Evolutionary conservation across 2,797 vertebrate species (phyloP), one percentile per base, ranked within the genome.

Genomic region (Notoglanidium macrostoma): DNA sequence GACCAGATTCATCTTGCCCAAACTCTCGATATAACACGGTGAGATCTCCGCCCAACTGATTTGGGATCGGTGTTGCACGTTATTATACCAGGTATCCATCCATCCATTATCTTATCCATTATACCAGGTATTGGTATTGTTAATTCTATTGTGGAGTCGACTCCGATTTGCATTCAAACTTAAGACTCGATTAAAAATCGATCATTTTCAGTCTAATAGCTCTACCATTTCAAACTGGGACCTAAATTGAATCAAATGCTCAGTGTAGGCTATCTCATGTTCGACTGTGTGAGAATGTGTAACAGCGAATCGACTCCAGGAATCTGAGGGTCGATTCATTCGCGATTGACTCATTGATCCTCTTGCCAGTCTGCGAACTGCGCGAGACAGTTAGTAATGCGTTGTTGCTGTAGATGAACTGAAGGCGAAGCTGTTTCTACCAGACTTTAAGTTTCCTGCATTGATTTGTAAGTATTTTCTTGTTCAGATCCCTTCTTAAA

Each of bases 191-290:
- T 23, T 40, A 59, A 14, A 11, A 40, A 23, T 59, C 0, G 1
- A 9, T 40, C 19, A 40, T 17, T 74, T 19, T 0, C 49, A 54
- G 3, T 5, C 0, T 40, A 35, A 55, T 11, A 55, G 0, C 8
- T n/a, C n/a, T n/a, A n/a, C n/a, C n/a, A n/a, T n/a, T n/a, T n/a
- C n/a, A 46, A 46, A 46, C 46, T 7, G 3, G 46, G 46, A 46
- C n/a, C n/a, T n/a, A n/a, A n/a, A n/a, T n/a, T n/a, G n/a, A n/a
- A n/a, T n/a, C n/a, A n/a, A n/a, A n/a, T n/a, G n/a, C n/a, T n/a
- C n/a, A n/a, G n/a, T n/a, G n/a, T n/a, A 2, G 2, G 8, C 0
- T 55, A 11, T 32, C 3, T 35, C 21, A 32, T 32, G 0, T 32
- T 32, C 29, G 29, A 9, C 0, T 21, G 12, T 35, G 17, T 35